Percentiles rank a stretch among this genome's conserved stretches.
Conservation (phyloP, 2,113 vertebrate species). For the Vidua macroura region DNA sequence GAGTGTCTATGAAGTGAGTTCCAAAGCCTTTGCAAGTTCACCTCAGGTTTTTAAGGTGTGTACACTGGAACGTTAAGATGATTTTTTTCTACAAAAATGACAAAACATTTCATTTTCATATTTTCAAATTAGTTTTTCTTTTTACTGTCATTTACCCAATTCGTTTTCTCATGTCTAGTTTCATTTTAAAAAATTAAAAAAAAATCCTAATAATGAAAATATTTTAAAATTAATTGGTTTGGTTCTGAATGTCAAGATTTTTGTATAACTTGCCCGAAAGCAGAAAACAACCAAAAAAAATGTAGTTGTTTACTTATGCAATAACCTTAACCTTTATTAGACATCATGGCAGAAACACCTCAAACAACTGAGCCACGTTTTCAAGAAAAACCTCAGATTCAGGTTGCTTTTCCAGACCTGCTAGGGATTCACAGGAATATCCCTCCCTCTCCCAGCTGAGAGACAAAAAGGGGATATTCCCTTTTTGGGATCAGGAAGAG, state of each 20-base stretch:
- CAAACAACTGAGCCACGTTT: neutral
- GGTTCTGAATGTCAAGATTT: fast-evolving
- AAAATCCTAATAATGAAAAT: neutral
- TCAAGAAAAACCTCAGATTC: neutral
- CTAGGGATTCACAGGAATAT: neutral
- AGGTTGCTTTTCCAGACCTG: neutral
- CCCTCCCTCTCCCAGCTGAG: neutral
- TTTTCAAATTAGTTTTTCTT: neutral
- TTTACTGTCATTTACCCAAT: neutral
- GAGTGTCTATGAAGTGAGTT: neutral
- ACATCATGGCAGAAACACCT: neutral
- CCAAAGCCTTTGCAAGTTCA: neutral
- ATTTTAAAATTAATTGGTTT: neutral
- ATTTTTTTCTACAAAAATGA: neutral
- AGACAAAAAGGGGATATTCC: neutral
- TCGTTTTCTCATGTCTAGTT: neutral
- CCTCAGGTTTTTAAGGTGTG: neutral
- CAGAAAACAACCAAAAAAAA: neutral
- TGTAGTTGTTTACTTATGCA: neutral
- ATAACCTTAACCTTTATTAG: neutral
- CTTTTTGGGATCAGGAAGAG: neutral
- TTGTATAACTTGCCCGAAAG: neutral
- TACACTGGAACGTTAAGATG: fast-evolving
- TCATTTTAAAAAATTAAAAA: too few species aligned
- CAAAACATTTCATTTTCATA: neutral